A percentile compares a stretch with the other conserved stretches of the same genome.
These are phyloP conservation scores for Pristiophorus japonicus DNA, from an alignment of 2,113 vertebrate genomes.

Conservation along the genomic window DNA sequence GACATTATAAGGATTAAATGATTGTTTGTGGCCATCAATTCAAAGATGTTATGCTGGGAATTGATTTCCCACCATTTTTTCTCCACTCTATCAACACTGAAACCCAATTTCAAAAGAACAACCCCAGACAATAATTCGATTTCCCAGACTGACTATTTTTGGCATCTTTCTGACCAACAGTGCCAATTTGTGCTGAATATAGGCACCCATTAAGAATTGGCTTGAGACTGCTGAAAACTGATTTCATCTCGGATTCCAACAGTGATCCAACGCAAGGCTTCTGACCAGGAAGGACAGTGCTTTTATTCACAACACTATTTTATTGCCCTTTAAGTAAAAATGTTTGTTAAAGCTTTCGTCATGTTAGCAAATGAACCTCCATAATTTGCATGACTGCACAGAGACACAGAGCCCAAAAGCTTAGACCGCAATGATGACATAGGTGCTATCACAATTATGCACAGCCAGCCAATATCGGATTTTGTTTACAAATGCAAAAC, in stretches of 20 bases:
- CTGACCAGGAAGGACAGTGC: neutral
- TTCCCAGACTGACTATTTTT: neutral
- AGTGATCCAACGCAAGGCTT: neutral
- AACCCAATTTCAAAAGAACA: neutral
- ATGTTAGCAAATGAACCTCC: neutral
- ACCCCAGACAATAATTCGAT: neutral
- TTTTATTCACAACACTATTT: neutral
- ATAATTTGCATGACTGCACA: neutral
- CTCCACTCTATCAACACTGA: neutral
- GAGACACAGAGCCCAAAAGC: neutral
- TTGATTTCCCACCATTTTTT: neutral
- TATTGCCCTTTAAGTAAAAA: neutral
- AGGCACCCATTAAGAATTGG: neutral
- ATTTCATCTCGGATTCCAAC: neutral
- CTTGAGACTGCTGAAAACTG: neutral
- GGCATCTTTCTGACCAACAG: neutral
- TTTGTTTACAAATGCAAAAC: slow-evolving; percentile 6
- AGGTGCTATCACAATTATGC: neutral
- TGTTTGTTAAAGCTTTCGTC: neutral
- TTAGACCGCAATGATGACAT: neutral
- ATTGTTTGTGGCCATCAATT: neutral
- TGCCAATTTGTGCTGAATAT: neutral
- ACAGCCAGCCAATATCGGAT: neutral
- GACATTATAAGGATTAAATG: neutral
- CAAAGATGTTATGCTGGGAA: neutral